Base-by-base conservation (phyloP, 2,797 vertebrate genomes). In the Buceros bicornis region DNA sequence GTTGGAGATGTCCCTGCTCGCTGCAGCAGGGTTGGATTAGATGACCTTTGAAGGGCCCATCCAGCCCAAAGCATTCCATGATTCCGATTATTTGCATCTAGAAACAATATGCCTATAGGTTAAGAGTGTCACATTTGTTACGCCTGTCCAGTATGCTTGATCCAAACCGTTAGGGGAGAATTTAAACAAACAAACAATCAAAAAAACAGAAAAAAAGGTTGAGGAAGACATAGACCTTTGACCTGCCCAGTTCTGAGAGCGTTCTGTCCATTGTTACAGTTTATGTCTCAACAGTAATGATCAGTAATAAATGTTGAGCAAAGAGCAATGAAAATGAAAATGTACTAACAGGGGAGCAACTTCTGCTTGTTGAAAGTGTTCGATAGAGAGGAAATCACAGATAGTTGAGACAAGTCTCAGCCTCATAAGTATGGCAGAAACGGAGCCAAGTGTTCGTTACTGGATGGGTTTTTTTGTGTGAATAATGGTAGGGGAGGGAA, bases 181-280 rank as follows among this genome's bases (percentile, higher is more conserved):
- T 37, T 58, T 40, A 12, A 40, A 11, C 51, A 47, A 37, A 21
- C 35, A 69, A 53, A 4, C 10, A 24, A 33, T 33, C 33, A 33
- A 33, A 33, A 65, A 31, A 8, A 9, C 5, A 24, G 37, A 18
- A 21, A 78, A 54, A 18, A 8, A 8, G 2, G 0, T 71, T 81
- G 61, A 25, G 37, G 25, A 57, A 26, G 60, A 22, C 1, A 0
- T 14, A n/a, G 42, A 79, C 25, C 53, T 33, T 10, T 67, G 26
- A 50, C 13, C 22, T 89, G 58, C 31, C 7, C 21, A 11, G 16
- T 25, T 3, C 25, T 51, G 25, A 51, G n/a, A 31, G 14, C 11
- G 24, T 58, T 65, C 66, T 72, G 17, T 79, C 3, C 0, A 3
- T 65, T 54, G 17, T 33, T 54, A 3, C 0, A 0, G 10, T 7